Base-by-base conservation (phyloP, 2,888 invertebrate genomes). In the Archips xylosteana region DNA sequence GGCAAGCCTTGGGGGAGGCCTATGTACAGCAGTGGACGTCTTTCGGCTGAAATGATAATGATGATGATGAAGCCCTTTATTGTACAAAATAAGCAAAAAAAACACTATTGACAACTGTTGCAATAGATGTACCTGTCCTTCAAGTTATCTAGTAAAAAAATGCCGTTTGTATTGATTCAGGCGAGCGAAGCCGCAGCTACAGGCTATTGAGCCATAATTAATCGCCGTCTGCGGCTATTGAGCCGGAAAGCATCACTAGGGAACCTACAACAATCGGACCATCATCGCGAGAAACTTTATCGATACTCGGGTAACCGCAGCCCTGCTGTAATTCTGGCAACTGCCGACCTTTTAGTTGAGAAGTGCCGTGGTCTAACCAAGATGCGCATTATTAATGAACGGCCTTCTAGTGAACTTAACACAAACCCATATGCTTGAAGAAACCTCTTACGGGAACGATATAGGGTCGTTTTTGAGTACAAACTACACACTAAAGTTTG, bases 321-420 rank as follows among this genome's bases (percentile, higher is more conserved):
- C 23, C 5, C n/a, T 42, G 36, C 36, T 61, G 36, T 65, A 34
- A 15, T 36, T 65, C 49, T 65, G 51, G 36, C 36, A n/a, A 62
- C 39, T 42, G 15, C 9, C 39, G 13, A 47, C 54, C 73, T 64
- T 68, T 73, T 59, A 73, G 73, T 73, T 73, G n/a, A 66, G 36
- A 71, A 64, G 62, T 63, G 34, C 57, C 9, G 62, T 57, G 42
- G 57, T 45, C 23, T 39, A 13, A 42, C 42, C 45, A 15, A 62
- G 62, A 54, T 42, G 54, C 10, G 49, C 59, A 73, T 73, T 73
- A 73, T 59, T 73, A 73, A 73, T 73, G 49, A 60, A 51, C 61
- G 62, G 8, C 54, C 57, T 59, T 63, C 73, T 59, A 10, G 3
- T 61, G 39, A 64, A 73, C 73, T 73, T 59, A 32, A 36, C 34